These are phyloP conservation scores for Athalia rosae DNA, from an alignment of 2,888 invertebrate genomes.

Conservation along the genomic window DNA sequence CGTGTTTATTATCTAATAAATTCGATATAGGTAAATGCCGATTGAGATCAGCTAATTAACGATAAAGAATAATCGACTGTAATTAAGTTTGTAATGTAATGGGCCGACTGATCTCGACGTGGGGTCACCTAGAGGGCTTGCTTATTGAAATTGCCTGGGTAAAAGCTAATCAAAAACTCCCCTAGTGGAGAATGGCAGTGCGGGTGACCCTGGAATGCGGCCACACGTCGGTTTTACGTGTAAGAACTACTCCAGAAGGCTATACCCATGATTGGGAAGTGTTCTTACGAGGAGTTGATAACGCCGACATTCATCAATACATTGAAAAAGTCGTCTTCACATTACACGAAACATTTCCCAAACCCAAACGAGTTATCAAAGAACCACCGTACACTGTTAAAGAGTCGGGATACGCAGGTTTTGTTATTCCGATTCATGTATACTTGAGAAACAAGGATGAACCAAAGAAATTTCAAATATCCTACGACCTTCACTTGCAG, in stretches of 20 bases:
- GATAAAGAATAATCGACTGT: neutral
- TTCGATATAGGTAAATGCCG: neutral
- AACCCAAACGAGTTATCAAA: conserved; percentile 92
- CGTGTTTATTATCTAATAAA: conserved; percentile 3
- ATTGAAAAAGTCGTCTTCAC: conserved; percentile 94
- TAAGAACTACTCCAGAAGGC: conserved; percentile 89
- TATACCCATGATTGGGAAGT: conserved; percentile 99
- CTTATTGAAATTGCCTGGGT: conserved; percentile 28
- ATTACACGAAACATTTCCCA: conserved; percentile 93
- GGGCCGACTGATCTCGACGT: conserved; percentile 39
- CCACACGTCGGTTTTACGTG: conserved; percentile 88
- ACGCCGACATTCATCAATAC: conserved; percentile 91
- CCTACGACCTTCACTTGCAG: conserved; percentile 91
- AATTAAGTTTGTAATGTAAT: conserved; percentile 35
- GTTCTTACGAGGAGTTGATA: conserved; percentile 92
- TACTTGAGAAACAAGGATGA: conserved; percentile 92
- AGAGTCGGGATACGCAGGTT: conserved; percentile 98
- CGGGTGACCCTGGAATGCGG: conserved; percentile 94
- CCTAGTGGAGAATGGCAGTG: conserved; percentile 77
- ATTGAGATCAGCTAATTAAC: neutral
- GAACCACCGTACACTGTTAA: conserved; percentile 93
- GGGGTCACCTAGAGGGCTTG: conserved; percentile 45
- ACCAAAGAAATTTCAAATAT: conserved; percentile 85
- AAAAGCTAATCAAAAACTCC: conserved; percentile 42
- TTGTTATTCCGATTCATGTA: conserved; percentile 91